These are phyloP conservation scores for Adelognathus sp. DNA, from an alignment of 2,888 invertebrate genomes.

Conservation along the genomic window DNA sequence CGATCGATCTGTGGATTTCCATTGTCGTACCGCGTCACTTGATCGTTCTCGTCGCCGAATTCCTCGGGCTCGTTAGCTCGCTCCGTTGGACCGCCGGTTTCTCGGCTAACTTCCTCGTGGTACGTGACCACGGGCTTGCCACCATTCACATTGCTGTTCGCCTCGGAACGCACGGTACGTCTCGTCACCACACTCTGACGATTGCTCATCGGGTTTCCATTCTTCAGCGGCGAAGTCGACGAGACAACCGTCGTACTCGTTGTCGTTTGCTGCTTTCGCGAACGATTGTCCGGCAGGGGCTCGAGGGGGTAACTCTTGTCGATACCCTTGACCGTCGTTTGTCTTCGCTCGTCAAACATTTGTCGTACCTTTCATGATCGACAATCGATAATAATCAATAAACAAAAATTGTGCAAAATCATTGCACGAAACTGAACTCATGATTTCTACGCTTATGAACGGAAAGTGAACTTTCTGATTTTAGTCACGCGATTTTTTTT, in stretches of 20 bases:
- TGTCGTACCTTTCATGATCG: conserved; percentile 86
- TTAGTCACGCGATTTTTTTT: no score
- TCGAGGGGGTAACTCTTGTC: conserved; percentile 92
- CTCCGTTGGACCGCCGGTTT: conserved; percentile 78
- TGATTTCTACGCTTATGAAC: no score
- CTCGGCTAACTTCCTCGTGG: conserved; percentile 76
- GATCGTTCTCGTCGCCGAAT: conserved; percentile 70
- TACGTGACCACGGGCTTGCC: conserved; percentile 79
- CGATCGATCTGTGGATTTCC: conserved; percentile 62
- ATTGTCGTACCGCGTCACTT: conserved; percentile 66
- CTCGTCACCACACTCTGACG: conserved; percentile 76
- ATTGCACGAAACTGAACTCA: no score
- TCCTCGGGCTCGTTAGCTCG: conserved; percentile 72
- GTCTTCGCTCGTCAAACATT: conserved; percentile 92
- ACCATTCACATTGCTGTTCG: conserved; percentile 77
- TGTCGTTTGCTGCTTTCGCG: conserved; percentile 73
- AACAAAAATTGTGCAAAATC: no score
- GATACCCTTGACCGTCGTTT: conserved; percentile 85
- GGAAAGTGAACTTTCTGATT: no score
- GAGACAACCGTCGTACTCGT: conserved; percentile 67
- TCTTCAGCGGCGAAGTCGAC: conserved; percentile 69
- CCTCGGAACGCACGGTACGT: conserved; percentile 78
- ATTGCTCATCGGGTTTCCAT: conserved; percentile 79
- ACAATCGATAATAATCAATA: not conserved
- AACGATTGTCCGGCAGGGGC: conserved; percentile 86